A percentile compares a stretch with the other conserved stretches of the same genome.
phyloP scores from a whole-genome alignment of 2,797 vertebrate species.

The Sebastes nivosus region DNA sequence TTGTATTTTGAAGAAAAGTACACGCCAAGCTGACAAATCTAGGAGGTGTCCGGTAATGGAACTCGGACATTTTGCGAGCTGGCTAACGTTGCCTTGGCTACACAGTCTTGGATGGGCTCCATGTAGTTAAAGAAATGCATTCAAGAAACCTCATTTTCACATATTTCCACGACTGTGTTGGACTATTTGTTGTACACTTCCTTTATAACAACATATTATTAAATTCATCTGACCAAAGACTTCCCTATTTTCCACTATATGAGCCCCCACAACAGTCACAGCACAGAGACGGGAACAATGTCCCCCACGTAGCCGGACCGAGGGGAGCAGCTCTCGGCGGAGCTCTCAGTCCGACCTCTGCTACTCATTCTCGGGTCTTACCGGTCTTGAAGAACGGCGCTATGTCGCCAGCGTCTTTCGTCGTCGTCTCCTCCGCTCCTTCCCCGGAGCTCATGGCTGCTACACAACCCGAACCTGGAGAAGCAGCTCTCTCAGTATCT shows the following conservation, averaged over 20 bases:
- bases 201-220: not conserved
- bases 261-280: constrained; percentile 39
- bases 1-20: not conserved
- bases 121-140: not conserved
- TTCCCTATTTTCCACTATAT: not conserved
- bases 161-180: not conserved
- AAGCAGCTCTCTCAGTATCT: constrained; percentile 39
- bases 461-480: constrained; percentile 64
- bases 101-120: constrained; percentile 4
- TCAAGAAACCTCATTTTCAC: not conserved
- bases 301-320: constrained; percentile 42
- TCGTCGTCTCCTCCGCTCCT: constrained; percentile 91
- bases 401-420: constrained; percentile 94
- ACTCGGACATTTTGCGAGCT: constrained; percentile 33
- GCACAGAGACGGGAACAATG: constrained; percentile 66
- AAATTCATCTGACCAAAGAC: not conserved
- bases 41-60: constrained; percentile 61
- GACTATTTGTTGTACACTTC: not conserved
- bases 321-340: constrained; percentile 47
- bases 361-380: constrained; percentile 73
- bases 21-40: not conserved
- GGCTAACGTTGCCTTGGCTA: constrained; percentile 53
- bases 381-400: constrained; percentile 93
- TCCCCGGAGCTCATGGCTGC: constrained; percentile 90
- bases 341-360: constrained; percentile 28